Base-by-base conservation (phyloP, 2,113 vertebrate species). In the Peucedramus taeniatus region DNA sequence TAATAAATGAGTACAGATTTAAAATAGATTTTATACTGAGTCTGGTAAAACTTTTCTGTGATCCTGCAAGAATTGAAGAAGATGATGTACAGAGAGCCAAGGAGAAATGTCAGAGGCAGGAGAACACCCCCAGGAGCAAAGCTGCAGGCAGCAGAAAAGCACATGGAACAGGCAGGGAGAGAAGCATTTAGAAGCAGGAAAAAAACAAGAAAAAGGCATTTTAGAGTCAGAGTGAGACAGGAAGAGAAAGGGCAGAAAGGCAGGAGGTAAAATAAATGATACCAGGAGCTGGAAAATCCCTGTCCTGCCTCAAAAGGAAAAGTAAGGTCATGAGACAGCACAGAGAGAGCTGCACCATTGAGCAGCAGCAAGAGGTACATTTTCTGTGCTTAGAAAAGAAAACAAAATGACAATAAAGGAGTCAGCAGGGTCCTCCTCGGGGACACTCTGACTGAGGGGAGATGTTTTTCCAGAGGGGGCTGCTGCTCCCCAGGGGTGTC, bases 281-380 rank as follows among this genome's bases (percentile, higher is more conserved):
- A 85, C 5, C 59, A 86, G 85, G 49, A 93, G 82, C 57, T 92
- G 85, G 75, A 90, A 94, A 93, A 90, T 31, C 70, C 94, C 53
- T 53, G 27, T 42, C 8, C 27, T 76, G 82, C 85, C 60, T 53
- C 72, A 60, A 86, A 76, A 86, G 60, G n/a, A 68, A 77, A 49
- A 64, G 61, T n/a, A 71, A 89, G 68, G 75, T 91, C 61, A 51
- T 30, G 75, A 92, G 51, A 16, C 3, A 7, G 70, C 77, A 35
- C 76, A 39, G 87, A 4, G 1, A 75, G 61, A 66, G 71, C 54
- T 45, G 60, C 33, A 6, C 59, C 61, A 10, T 3, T 74, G 86
- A 50, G 71, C 71, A 70, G 60, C 76, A 74, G 56, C 50, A 26
- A 59, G 74, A 93, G 31, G 37, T 7, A 26, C 19, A 17, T 24